Conservation (phyloP, 1,140 invertebrate genomes). For the Armadillidium nasatum region DNA sequence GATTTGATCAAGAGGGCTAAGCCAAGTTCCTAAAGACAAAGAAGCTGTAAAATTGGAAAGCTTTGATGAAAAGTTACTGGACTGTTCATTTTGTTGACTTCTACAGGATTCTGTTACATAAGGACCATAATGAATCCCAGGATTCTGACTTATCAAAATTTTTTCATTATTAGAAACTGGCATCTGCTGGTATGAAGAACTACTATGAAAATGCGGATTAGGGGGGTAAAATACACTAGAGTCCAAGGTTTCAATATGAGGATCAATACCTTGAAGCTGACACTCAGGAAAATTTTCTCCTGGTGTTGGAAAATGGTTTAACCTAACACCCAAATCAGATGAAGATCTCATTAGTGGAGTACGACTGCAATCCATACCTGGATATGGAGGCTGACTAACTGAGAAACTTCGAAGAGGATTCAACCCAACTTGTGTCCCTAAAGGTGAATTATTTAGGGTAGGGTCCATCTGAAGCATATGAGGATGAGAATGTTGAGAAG, state of each 20-base stretch:
- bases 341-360: not conserved
- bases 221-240: not conserved
- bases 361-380: not conserved
- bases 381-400: not conserved
- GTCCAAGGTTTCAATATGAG: not conserved
- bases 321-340: not conserved
- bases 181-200: not conserved
- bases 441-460: not conserved
- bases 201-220: not conserved
- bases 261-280: not conserved
- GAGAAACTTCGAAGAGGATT: not conserved
- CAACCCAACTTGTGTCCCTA: not conserved
- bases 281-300: not conserved
- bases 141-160: not conserved
- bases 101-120: not conserved
- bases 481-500: not conserved
- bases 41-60: not conserved
- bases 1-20: not conserved
- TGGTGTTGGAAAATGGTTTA: not conserved
- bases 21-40: not conserved
- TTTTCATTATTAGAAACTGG: not conserved
- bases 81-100: not conserved
- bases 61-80: not conserved
- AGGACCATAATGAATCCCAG: not conserved
- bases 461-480: not conserved